Evolutionary conservation across 1,140 invertebrate species (phyloP).

Genomic region (Ips nitidus): DNA sequence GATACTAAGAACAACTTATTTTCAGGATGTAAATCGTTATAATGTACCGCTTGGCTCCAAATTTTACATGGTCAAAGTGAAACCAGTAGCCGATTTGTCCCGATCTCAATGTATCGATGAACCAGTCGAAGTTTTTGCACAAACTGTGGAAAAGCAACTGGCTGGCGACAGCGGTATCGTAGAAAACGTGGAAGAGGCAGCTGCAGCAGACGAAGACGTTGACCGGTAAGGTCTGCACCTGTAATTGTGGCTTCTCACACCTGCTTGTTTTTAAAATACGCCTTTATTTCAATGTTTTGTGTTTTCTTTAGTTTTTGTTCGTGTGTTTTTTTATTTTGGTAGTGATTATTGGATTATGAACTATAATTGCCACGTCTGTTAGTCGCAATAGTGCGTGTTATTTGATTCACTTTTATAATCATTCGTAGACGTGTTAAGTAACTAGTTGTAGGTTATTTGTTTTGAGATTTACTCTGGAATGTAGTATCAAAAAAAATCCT

Average conservation of each 20-base stretch:
- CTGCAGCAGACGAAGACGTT: slow-evolving; percentile 12
- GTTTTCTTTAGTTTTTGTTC: no score
- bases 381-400: no score
- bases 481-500: no score
- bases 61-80: slow-evolving; percentile 3
- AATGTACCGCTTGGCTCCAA: slow-evolving; percentile 2
- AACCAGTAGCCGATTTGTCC: background rate
- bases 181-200: slow-evolving; percentile 27
- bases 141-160: slow-evolving; percentile 15
- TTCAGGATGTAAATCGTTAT: slow-evolving; percentile 1
- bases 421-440: no score
- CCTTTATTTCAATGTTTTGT: no score
- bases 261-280: no score
- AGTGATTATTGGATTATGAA: no score
- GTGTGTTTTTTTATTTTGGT: no score
- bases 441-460: no score
- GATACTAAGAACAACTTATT: background rate
- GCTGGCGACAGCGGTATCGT: slow-evolving; percentile 32
- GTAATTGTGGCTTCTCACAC: background rate
- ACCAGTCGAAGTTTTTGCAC: background rate
- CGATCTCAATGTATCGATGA: background rate
- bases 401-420: no score
- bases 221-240: slow-evolving; percentile 5
- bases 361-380: no score
- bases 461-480: no score